Evolutionary conservation across 1,140 invertebrate genomes (phyloP).

Genomic region (Zaprionus taronus): DNA sequence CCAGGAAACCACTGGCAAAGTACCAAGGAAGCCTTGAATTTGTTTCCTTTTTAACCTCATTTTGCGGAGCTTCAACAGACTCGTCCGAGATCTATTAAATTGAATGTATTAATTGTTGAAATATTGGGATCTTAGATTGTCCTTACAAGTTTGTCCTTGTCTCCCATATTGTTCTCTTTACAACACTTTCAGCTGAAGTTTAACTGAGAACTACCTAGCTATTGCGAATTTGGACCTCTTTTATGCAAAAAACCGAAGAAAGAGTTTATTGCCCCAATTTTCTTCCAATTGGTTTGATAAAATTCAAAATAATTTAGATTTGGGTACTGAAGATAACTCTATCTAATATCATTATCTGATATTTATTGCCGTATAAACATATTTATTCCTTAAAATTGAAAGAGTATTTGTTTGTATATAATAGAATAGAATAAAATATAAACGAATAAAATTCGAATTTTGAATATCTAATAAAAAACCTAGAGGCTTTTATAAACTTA

Average conservation of each 20-base stretch:
- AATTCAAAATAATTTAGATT: neutral
- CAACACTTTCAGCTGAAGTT: conserved; percentile 1
- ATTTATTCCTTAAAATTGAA: neutral
- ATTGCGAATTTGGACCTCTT: conserved; percentile 1
- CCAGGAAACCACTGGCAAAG: conserved; percentile 65
- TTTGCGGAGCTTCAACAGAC: conserved; percentile 8
- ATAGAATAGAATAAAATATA: neutral
- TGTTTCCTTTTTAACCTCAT: conserved; percentile 5
- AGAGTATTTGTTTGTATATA: neutral
- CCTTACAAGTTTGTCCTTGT: conserved; percentile 64
- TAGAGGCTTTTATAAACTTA: neutral
- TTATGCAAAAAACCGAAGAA: conserved; percentile 1
- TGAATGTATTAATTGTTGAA: neutral
- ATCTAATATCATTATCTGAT: too few species aligned
- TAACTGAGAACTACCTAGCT: conserved; percentile 1
- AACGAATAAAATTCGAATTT: neutral
- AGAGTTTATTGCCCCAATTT: neutral
- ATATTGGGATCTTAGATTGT: neutral
- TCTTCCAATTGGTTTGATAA: neutral
- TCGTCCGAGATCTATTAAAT: conserved; percentile 68
- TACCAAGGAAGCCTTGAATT: conserved; percentile 55
- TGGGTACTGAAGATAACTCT: neutral
- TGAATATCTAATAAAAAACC: neutral
- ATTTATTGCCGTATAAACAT: too few species aligned
- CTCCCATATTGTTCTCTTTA: conserved; percentile 35